Evolutionary conservation across 2,113 vertebrate species (phyloP), one percentile per base, ranked within the genome.

Genomic region (Procapra przewalskii): DNA sequence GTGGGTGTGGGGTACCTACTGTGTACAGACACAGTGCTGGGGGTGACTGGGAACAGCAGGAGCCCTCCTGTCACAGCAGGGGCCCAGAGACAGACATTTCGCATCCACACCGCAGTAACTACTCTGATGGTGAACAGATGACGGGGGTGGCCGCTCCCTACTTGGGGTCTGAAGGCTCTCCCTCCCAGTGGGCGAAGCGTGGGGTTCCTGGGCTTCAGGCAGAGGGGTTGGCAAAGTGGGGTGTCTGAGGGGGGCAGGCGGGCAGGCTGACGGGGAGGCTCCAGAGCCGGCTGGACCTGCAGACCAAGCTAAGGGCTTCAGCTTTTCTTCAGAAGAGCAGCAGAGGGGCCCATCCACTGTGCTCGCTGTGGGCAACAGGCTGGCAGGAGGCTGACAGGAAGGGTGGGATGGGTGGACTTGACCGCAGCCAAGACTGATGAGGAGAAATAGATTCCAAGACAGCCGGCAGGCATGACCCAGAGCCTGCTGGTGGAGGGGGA

Each of bases 131-230:
- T 10, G 9, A 33, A 50, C 9, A 5, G 33, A 31, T 8, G 10
- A 23, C 75, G 1, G 0, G 67, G 67, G n/a, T 31, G 10, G 4
- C 43, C 0, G 0, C 14, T 17, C 40, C 36, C n/a, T 29, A 23
- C 15, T 43, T 2, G 27, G 43, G 64, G 48, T 62, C 67, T 33
- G 27, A 50, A 91, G 54, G n/a, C 31, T 25, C 4, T 52, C n/a
- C 31, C 40, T 57, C 23, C 48, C 11, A 3, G 59, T 36, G 75
- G 80, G 54, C 1, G 3, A 62, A 4, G 12, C 2, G 3, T 33
- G 57, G 57, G 48, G 31, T 15, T 7, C 33, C 93, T 5, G 8
- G 23, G 21, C 6, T 45, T 36, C 29, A 27, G 86, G 36, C 40
- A 54, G 36, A 82, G 60, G n/a, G 83, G 29, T 52, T 17, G 19